Evolutionary conservation across 1,140 invertebrate genomes (phyloP).

Genomic region (Zaprionus tsacasi): DNA sequence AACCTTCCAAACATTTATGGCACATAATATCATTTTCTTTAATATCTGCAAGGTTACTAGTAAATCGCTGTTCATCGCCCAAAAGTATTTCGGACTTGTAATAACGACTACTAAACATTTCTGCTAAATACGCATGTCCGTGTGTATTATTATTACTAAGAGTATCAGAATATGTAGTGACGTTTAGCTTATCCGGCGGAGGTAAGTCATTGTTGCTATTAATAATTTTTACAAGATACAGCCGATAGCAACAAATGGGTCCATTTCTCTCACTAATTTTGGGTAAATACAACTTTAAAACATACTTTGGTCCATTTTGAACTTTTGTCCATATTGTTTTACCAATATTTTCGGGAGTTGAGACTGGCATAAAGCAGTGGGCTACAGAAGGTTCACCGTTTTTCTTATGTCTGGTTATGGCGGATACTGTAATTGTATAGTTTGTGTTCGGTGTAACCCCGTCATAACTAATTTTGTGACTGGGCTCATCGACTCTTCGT

Average conservation of each 20-base stretch:
- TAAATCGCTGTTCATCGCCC: conserved; percentile 86
- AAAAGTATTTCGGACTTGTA: conserved; percentile 87
- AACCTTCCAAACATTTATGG: conserved; percentile 60
- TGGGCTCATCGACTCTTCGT: conserved; percentile 86
- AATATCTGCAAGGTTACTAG: conserved; percentile 58
- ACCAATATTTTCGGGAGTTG: conserved; percentile 88
- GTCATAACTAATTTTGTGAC: conserved; percentile 71
- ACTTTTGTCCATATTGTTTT: conserved; percentile 90
- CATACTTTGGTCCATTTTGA: conserved; percentile 87
- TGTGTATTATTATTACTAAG: conserved; percentile 85
- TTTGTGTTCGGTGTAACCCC: conserved; percentile 91
- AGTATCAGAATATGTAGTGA: conserved; percentile 90
- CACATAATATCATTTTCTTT: conserved; percentile 69
- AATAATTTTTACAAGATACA: conserved; percentile 91
- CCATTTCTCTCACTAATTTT: conserved; percentile 93
- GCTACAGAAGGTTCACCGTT: conserved; percentile 88
- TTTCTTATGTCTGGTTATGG: conserved; percentile 89
- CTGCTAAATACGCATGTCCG: conserved; percentile 91
- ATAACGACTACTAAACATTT: conserved; percentile 89
- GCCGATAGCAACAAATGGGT: conserved; percentile 93
- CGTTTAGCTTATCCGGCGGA: conserved; percentile 87
- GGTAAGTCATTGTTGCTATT: conserved; percentile 88
- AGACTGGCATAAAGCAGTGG: conserved; percentile 87
- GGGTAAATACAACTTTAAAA: conserved; percentile 90
- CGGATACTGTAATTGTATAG: conserved; percentile 89